Percentiles rank a stretch among this genome's conserved stretches.
phyloP scores from a whole-genome alignment of 2,797 vertebrate genomes.

The Martes flavigula region DNA sequence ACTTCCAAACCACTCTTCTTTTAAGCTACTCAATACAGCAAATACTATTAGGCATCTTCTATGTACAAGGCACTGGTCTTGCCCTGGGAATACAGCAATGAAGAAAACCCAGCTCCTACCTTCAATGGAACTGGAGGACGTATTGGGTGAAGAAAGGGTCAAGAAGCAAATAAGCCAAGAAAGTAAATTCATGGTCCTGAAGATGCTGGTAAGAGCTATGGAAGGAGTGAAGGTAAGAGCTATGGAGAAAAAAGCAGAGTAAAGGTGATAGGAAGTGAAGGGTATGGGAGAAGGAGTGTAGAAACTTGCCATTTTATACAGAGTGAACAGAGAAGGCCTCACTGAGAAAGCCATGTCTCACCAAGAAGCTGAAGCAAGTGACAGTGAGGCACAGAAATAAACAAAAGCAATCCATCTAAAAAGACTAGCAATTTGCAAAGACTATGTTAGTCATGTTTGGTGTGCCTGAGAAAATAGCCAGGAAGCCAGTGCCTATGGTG shows the following conservation, averaged over 20 bases:
- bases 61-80: neutral
- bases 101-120: neutral
- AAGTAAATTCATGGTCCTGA: neutral
- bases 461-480: neutral
- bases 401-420: neutral
- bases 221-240: neutral
- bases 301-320: neutral
- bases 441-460: neutral
- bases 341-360: neutral
- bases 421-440: neutral
- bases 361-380: neutral
- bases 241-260: neutral
- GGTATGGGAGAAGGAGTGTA: accelerated
- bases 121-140: neutral
- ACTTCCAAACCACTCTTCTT: constrained; percentile 1
- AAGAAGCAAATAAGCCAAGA: constrained; percentile 1
- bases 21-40: neutral
- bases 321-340: neutral
- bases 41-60: neutral
- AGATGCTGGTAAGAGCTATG: neutral
- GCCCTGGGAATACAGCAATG: neutral
- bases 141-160: neutral
- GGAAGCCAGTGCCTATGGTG: neutral
- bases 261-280: neutral
- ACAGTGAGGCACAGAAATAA: neutral